Base-by-base conservation (phyloP, 2,888 invertebrate species). In the Neuroscelio doddi region DNA sequence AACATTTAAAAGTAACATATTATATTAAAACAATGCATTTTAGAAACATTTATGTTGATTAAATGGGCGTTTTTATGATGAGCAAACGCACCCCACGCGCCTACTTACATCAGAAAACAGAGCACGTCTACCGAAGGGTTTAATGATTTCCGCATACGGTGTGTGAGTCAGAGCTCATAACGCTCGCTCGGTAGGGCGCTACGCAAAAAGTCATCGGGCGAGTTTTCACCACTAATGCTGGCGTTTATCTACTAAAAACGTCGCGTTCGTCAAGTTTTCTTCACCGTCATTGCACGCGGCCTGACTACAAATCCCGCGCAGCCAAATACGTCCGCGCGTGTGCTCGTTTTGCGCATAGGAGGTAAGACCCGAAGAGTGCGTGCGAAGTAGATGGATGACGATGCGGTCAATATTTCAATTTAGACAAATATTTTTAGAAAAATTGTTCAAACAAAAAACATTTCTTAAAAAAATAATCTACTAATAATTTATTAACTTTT, bases 291-390 rank as follows among this genome's bases (percentile, higher is more conserved):
- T 44, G 57, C 30, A 61, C 61, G 49, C 39, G 51, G 44, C 51
- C 34, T 30, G 56, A 47, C 38, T 56, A 45, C 56, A 51, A 39
- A 57, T 39, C 42, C 34, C 29, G 30, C 41, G 14, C 45, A 24
- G 41, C 65, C 61, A 66, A 66, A 66, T 66, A 66, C 46, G 65
- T 66, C 57, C 29, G 39, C 26, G 16, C 45, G 34, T 61, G 65
- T 53, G 47, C 61, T 39, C 57, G 53, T 62, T 65, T 61, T 57
- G 42, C 47, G 32, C 50, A 27, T 24, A 26, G 36, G 36, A 50
- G 30, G n/a, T n/a, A n/a, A n/a, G n/a, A 30, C 45, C 26, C 12
- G 24, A 46, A 45, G 21, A 58, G 21, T 38, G 52, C 52, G 61
- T 39, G 61, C 55, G 49, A 55, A 62, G 26, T 55, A 50, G 50